Base-by-base conservation (phyloP, 2,113 vertebrate species). In the Alectura lathami region DNA sequence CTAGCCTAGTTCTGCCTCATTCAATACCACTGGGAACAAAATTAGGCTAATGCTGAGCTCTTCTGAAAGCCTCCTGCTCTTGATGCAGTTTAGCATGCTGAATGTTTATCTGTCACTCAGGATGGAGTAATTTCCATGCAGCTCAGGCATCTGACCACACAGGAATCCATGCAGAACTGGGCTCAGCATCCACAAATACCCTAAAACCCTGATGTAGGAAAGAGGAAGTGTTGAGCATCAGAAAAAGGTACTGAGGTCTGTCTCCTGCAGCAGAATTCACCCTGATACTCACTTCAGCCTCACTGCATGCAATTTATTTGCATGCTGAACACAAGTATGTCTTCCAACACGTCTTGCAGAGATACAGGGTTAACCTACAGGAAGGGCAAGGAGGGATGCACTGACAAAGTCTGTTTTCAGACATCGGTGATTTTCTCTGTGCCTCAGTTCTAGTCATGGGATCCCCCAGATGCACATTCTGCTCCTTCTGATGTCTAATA, bases 41-140 rank as follows among this genome's bases (percentile, higher is more conserved):
- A 93, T 91, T 5, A 93, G 95, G 94, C 91, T 96, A 79, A 72
- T 68, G 85, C 88, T 83, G 93, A 96, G 86, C 85, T 94, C 56
- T 56, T 72, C 85, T 66, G 64, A 60, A 90, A 82, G 51, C 27
- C 59, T 66, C 5, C 0, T 59, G 86, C 70, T 88, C 79, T 67
- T 29, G 1, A 4, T 50, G 76, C 84, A 85, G 78, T 81, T 85
- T 10, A 89, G 84, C 81, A 54, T 8, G 3, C 63, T 13, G 53
- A 56, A 26, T 1, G 2, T 30, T 84, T 51, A 56, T 79, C 86
- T 93, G 74, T 42, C 60, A 11, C n/a, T n/a, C 53, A 42, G 88
- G 45, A 50, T 36, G 84, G 42, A 85, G 75, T 5, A 15, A 66
- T 36, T 84, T 21, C 66, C 40, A 2, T 38, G 18, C 53, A 18